phyloP scores from a whole-genome alignment of 2,113 vertebrate genomes.

The Cervus canadensis region DNA sequence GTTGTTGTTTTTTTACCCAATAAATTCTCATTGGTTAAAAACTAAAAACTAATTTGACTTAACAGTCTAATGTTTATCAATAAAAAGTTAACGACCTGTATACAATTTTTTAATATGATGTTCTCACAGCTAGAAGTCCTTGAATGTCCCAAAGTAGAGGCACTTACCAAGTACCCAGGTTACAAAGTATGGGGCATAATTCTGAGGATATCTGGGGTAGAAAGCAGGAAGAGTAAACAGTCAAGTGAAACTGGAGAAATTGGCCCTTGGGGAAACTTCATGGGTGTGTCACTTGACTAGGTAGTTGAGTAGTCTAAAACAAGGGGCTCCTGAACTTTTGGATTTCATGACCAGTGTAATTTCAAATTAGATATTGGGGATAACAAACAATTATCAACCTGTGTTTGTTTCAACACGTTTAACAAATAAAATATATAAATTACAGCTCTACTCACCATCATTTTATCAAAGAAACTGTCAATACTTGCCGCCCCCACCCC shows the following conservation, averaged over 20 bases:
- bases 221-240: neutral
- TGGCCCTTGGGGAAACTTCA: neutral
- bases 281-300: neutral
- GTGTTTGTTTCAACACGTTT: neutral
- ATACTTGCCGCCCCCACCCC: neutral
- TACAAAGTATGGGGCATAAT: neutral
- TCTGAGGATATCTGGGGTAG: neutral
- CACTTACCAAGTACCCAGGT: neutral
- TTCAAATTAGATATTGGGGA: neutral
- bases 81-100: neutral
- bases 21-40: neutral
- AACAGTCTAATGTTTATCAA: neutral
- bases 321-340: neutral
- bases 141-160: neutral
- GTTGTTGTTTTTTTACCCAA: neutral
- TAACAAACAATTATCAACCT: neutral
- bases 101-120: neutral
- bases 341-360: neutral
- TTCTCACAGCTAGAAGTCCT: neutral
- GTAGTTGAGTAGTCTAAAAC: neutral
- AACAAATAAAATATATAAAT: constrained; percentile 1
- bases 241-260: neutral
- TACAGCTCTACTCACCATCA: neutral
- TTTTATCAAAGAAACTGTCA: neutral
- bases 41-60: neutral